Evolutionary conservation across 2,113 vertebrate species (phyloP).

Genomic region (Poeciliopsis retropinna): DNA sequence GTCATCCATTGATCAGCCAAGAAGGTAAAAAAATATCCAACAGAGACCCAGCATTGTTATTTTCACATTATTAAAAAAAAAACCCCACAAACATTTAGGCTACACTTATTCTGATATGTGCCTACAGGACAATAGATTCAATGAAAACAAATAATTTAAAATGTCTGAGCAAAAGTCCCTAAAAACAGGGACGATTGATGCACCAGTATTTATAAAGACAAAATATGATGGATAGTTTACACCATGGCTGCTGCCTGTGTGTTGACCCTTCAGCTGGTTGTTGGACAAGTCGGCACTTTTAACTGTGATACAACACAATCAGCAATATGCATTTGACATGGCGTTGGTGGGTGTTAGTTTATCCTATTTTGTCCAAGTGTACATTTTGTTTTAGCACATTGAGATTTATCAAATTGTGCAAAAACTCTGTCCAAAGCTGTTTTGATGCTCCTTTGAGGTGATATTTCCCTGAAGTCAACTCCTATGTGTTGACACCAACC

Average conservation of each 20-base stretch:
- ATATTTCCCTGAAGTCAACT: constrained; percentile 53
- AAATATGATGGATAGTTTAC: not conserved
- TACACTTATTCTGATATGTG: too few species aligned
- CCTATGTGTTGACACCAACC: constrained; percentile 50
- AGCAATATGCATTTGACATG: not conserved
- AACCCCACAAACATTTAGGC: too few species aligned
- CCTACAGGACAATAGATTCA: too few species aligned
- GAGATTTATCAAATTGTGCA: constrained; percentile 21
- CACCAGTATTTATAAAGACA: not conserved
- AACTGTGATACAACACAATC: too few species aligned
- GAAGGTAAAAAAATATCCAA: constrained; percentile 12
- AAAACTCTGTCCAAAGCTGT: constrained; percentile 34
- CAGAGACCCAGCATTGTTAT: constrained; percentile 7
- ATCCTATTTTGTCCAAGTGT: constrained; percentile 3
- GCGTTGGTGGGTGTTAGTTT: not conserved
- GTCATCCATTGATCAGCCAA: constrained; percentile 34
- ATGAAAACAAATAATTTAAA: too few species aligned
- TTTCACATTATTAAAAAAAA: not conserved
- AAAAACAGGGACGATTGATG: too few species aligned
- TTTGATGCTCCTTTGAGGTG: constrained; percentile 35
- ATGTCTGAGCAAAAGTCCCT: too few species aligned
- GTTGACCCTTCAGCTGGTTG: not conserved
- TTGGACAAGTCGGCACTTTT: too few species aligned
- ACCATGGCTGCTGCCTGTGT: not conserved
- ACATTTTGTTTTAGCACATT: constrained; percentile 5